phyloP scores from a whole-genome alignment of 1,140 invertebrate genomes.

The Latrodectus geometricus region DNA sequence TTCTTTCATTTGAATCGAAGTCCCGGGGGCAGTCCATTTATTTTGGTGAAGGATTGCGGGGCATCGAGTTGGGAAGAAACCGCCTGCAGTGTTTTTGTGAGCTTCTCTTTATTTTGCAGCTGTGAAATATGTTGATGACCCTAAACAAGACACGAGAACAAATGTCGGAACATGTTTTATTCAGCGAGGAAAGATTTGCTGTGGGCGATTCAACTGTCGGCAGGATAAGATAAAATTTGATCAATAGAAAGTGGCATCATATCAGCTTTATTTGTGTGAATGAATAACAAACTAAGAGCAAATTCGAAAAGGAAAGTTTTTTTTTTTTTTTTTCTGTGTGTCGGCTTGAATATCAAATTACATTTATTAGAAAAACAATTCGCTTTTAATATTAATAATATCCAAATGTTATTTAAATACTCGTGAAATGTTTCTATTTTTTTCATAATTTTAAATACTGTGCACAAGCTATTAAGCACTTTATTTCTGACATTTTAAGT shows the following conservation, averaged over 20 bases:
- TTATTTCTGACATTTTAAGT: no score
- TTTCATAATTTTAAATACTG: no score
- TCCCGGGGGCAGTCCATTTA: neutral
- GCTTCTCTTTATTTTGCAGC: slow-evolving; percentile 4
- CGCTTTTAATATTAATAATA: no score
- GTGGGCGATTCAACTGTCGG: slow-evolving; percentile 13
- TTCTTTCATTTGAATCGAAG: neutral
- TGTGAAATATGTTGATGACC: slow-evolving; percentile 39
- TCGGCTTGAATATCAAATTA: no score
- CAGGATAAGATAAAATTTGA: slow-evolving; percentile 17
- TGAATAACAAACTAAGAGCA: no score
- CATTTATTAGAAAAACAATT: no score
- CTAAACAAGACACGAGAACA: slow-evolving; percentile 24
- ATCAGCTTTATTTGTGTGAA: no score
- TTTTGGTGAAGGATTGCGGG: neutral
- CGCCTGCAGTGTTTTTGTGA: slow-evolving; percentile 25
- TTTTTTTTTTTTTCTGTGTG: no score
- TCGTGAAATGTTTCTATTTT: no score
- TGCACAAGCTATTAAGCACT: no score
- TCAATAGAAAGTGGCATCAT: neutral
- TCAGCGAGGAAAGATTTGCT: slow-evolving; percentile 3
- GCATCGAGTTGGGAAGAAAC: neutral
- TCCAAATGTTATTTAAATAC: no score
- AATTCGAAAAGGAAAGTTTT: no score
- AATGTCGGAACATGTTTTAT: slow-evolving; percentile 35